Evolutionary conservation across 2,888 invertebrate genomes (phyloP).

Genomic region (Neoaliturus tenellus): DNA sequence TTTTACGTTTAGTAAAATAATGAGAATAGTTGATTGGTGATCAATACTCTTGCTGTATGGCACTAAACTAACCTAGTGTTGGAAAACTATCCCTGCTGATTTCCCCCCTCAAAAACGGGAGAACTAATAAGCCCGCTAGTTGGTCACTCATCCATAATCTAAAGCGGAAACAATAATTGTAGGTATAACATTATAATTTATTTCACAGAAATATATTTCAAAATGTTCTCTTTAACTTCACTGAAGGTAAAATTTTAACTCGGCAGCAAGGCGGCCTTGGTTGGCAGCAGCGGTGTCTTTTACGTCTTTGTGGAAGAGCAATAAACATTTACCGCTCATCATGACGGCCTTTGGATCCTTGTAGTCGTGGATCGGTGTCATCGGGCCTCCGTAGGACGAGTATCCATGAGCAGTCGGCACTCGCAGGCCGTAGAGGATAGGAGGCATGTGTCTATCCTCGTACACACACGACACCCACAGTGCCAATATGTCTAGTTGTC

Average conservation of each 20-base stretch:
- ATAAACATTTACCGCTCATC: neutral
- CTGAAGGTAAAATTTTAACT: neutral
- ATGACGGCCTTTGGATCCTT: neutral
- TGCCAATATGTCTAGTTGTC: neutral
- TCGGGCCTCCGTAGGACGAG: neutral
- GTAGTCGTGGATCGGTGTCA: neutral
- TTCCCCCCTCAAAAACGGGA: no score
- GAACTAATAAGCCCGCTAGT: no score
- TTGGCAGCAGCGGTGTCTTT: neutral
- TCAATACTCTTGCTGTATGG: no score
- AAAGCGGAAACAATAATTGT: no score
- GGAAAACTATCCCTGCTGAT: no score
- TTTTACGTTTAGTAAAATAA: no score
- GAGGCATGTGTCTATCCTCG: neutral
- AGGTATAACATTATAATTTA: no score
- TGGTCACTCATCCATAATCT: no score
- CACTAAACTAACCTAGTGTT: no score
- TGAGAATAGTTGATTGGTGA: no score
- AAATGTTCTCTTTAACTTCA: no score
- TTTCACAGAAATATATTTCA: no score
- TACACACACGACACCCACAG: neutral
- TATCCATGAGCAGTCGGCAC: neutral
- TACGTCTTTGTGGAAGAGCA: neutral
- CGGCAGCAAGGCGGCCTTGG: neutral
- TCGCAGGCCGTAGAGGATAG: neutral